Evolutionary conservation across 37 sponge, comb jelly and placozoan species (phyloP), one percentile per base, ranked within the genome.

Genomic region (Hexactinellida sp.): DNA sequence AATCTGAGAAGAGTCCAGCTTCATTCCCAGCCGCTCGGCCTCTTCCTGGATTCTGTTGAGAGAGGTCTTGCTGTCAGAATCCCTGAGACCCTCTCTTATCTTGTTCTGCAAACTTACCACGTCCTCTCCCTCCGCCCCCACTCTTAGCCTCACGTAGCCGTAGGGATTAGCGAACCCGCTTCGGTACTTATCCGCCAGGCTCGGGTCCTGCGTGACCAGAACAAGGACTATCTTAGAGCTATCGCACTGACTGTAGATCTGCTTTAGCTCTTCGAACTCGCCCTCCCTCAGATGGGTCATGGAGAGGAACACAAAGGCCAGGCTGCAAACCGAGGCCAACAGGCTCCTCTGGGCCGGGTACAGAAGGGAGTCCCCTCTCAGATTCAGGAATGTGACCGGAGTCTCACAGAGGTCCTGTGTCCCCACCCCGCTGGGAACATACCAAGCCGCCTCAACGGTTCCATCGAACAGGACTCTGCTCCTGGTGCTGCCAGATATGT

Each of bases 351-450:
- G 76, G 3, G 21, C 5, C 19, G 76, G 76, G 76, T 63, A 63
- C 28, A 63, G 76, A 32, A 63, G 34, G 32, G 76, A 10, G 76
- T 63, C 76, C 34, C 76, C 76, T 63, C 76, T 63, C 30, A 63
- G 76, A n/a, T 63, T 63, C 19, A 63, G 76, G 76, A 63, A 63
- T 63, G 76, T 63, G 34, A 63, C 76, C 5, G 76, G 76, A 23
- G 76, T 63, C 3, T 23, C 13, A 28, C 13, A 63, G 25, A 63
- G 76, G 76, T 63, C 76, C 52, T 47, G 13, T 63, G 76, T 63
- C 30, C 13, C 30, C 3, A 10, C 30, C 1, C 30, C 76, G 13
- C 30, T 63, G 21, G 76, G 76, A 21, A 28, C 76, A 63, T 63
- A 63, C 76, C 76, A 63, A 63, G 76, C 76, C 34, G 76, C 30